Evolutionary conservation across 2,113 vertebrate species (phyloP).

Genomic region (Scartelaos histophorus): DNA sequence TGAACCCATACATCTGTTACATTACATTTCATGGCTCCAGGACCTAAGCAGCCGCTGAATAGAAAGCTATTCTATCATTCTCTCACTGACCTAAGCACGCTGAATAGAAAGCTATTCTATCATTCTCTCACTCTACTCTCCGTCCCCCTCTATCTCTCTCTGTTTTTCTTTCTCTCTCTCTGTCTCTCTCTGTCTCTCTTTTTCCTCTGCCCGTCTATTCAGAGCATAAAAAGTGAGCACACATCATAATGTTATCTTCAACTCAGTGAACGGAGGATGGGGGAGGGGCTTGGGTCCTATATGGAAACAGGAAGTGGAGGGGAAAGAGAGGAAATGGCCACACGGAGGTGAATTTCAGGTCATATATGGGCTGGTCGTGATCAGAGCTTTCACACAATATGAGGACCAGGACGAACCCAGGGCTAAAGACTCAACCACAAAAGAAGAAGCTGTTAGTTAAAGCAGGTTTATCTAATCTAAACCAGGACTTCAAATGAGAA

Average conservation of each 20-base stretch:
- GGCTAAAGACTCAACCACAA: neutral
- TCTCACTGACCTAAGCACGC: too few species aligned
- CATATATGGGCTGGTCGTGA: neutral
- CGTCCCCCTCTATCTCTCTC: too few species aligned
- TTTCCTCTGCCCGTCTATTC: constrained; percentile 13
- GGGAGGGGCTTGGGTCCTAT: neutral
- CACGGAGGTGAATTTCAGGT: neutral
- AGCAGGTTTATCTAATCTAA: too few species aligned
- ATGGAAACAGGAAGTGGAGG: neutral
- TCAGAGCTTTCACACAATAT: neutral
- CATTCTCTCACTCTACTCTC: neutral
- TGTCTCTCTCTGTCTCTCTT: neutral
- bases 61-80: constrained; percentile 12
- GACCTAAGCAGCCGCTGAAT: constrained; percentile 22
- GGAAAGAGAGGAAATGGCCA: constrained; percentile 6
- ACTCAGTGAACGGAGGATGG: neutral
- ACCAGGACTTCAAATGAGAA: too few species aligned
- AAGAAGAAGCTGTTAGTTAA: too few species aligned
- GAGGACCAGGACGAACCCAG: neutral
- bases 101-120: too few species aligned
- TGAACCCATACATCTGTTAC: neutral
- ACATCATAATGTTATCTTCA: constrained; percentile 36
- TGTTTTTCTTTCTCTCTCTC: neutral
- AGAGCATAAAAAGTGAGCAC: constrained; percentile 34
- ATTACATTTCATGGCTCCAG: constrained; percentile 4